Base-by-base conservation (phyloP, 2,888 invertebrate genomes). In the Rhagonycha fulva region DNA sequence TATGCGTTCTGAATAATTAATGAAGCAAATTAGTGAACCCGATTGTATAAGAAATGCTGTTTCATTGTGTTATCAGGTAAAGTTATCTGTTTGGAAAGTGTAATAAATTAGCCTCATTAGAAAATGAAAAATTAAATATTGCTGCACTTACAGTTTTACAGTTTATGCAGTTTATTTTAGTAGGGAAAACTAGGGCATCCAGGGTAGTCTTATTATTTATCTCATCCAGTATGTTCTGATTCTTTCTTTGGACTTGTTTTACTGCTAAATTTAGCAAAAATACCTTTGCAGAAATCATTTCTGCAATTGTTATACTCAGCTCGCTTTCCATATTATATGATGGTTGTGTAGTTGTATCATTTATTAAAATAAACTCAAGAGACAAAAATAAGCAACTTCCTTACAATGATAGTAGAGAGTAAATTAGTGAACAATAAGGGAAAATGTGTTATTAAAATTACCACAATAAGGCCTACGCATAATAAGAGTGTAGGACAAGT, bases 381-480 rank as follows among this genome's bases (percentile, higher is more conserved):
- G 26, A 66, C 26, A 14, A 24, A 23, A 24, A 66, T 66, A 66
- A 62, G 30, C 32, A 14, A 62, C 19, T 26, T 62, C 71, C 71
- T 71, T 30, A 66, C 62, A 26, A 63, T 72, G 32, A 72, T 72
- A 61, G 68, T 23, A n/a, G 62, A 60, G 32, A 74, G 26, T 72
- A 74, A 74, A 74, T 74, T 68, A 74, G 62, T 28, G 63, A 68
- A 74, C 68, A 74, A 74, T 74, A 69, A 74, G 73, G 69, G 68
- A 74, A 69, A 74, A 68, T 63, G 26, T 68, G 69, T 69, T 69
- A 74, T 74, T 74, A 74, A 63, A 62, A 47, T 74, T 74, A 74
- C 62, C 62, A 68, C 73, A 68, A 74, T 68, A 62, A 69, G 68
- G 63, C 73, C 73, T 74, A 74, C 73, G 69, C 69, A 69, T 74